Evolutionary conservation across 35 echinoderm and acorn worm genomes (phyloP).

Genomic region (Ophioderma brevispina): DNA sequence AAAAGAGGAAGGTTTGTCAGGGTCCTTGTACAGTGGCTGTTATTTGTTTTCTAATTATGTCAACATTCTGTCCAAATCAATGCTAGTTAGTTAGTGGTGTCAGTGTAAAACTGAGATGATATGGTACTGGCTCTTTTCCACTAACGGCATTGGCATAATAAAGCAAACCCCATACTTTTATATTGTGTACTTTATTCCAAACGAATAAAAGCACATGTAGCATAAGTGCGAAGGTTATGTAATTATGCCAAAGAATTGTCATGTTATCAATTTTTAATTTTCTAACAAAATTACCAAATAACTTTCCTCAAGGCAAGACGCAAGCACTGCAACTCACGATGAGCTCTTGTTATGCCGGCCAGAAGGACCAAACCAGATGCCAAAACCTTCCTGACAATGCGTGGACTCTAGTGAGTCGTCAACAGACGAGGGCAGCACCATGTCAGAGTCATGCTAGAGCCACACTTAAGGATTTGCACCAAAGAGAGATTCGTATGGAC

Average conservation of each 20-base stretch:
- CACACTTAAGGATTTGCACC: not conserved
- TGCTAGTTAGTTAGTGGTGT: too few species aligned
- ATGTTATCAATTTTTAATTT: not conserved
- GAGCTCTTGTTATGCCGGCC: conserved; percentile 73
- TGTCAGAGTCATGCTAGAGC: conserved; percentile 10
- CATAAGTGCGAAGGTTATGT: too few species aligned
- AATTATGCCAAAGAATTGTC: not conserved
- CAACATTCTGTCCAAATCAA: too few species aligned
- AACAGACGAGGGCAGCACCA: not conserved
- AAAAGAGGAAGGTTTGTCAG: too few species aligned
- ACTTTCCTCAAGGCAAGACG: conserved; percentile 54
- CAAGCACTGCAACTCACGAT: conserved; percentile 72
- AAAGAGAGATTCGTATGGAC: not conserved
- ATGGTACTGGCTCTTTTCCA: too few species aligned
- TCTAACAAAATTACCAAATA: not conserved
- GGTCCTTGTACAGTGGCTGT: too few species aligned
- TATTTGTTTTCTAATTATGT: too few species aligned
- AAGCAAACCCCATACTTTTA: too few species aligned
- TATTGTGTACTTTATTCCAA: too few species aligned
- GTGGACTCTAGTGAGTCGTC: conserved; percentile 53
- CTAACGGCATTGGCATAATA: too few species aligned
- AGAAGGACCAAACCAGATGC: conserved; percentile 28
- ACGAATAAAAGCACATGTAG: too few species aligned
- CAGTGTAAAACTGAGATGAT: too few species aligned
- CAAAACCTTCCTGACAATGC: conserved; percentile 24